phyloP scores from a whole-genome alignment of 2,888 invertebrate species.

The Drosophila rellima region DNA sequence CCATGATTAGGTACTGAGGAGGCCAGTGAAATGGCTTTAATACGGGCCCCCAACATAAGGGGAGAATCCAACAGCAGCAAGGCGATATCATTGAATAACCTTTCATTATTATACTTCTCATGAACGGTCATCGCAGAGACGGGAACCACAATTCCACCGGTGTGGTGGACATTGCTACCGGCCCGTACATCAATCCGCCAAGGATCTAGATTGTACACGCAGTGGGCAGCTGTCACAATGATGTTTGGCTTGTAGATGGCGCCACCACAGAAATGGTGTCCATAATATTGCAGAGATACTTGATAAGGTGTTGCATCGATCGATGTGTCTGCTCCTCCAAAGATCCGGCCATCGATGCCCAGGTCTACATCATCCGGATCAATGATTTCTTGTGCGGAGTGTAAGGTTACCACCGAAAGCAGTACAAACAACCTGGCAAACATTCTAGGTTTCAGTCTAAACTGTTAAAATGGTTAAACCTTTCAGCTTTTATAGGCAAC shows the following conservation, averaged over 20 bases:
- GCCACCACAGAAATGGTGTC: slow-evolving; percentile 29
- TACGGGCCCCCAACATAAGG: not conserved
- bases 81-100: slow-evolving; percentile 13
- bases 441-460: not conserved
- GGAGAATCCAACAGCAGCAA: not conserved
- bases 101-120: not conserved
- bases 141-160: not conserved
- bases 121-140: not conserved
- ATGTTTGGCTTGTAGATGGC: slow-evolving; percentile 19
- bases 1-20: not conserved
- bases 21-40: slow-evolving; percentile 12
- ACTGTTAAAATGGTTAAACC: not conserved
- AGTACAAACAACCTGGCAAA: not conserved
- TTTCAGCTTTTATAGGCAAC: slow-evolving; percentile 3
- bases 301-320: slow-evolving; percentile 26
- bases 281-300: slow-evolving; percentile 21
- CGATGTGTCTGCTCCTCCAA: slow-evolving; percentile 10
- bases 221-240: slow-evolving; percentile 37
- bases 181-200: not conserved
- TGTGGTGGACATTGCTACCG: not conserved
- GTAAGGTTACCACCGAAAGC: not conserved
- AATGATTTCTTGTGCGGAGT: not conserved
- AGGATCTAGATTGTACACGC: not conserved
- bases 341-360: slow-evolving; percentile 1
- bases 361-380: not conserved